phyloP scores from a whole-genome alignment of 2,113 vertebrate genomes.

The Phaethon lepturus region DNA sequence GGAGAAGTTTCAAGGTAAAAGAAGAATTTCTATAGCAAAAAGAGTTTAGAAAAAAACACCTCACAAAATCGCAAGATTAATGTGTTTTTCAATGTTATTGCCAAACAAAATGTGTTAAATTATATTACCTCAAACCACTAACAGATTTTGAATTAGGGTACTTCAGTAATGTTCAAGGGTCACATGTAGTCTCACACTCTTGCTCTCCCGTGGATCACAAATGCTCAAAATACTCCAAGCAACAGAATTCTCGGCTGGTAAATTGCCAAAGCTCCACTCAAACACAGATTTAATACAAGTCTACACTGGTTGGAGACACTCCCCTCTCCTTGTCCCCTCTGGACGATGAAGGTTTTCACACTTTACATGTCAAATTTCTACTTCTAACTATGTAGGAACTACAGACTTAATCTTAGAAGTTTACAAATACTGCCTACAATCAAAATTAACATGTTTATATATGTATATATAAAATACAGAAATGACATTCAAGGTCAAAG shows the following conservation, averaged over 20 bases:
- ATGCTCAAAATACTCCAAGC: neutral
- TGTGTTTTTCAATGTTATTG: neutral
- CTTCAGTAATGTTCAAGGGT: constrained; percentile 7
- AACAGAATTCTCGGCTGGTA: neutral
- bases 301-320: neutral
- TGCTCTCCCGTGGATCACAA: neutral
- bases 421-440: neutral
- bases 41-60: neutral
- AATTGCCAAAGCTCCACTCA: neutral
- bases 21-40: constrained; percentile 37
- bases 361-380: rapidly evolving
- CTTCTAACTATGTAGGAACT: neutral
- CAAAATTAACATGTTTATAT: neutral
- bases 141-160: neutral
- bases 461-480: neutral
- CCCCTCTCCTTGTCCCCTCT: neutral
- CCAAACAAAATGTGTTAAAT: constrained; percentile 22
- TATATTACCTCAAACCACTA: constrained; percentile 8
- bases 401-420: neutral
- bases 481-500: neutral
- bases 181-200: neutral
- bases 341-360: neutral
- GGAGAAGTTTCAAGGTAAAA: constrained; percentile 44
- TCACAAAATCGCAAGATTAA: neutral
- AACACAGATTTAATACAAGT: neutral